phyloP scores from a whole-genome alignment of 2,797 vertebrate genomes.

The Pteropus rufus region DNA sequence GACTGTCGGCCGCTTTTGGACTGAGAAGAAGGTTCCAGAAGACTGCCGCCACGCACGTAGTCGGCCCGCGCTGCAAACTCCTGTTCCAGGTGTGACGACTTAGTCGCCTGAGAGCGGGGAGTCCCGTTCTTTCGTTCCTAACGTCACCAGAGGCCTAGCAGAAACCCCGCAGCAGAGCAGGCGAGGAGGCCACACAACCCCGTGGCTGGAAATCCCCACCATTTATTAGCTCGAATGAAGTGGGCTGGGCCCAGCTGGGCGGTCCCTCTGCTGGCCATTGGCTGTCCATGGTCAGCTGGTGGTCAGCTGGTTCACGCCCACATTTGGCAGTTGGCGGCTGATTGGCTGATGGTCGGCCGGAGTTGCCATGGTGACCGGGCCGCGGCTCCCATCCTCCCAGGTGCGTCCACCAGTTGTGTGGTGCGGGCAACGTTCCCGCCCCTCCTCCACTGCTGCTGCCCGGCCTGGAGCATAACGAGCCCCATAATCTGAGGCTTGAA shows the following conservation, averaged over 20 bases:
- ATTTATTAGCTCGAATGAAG: accelerated
- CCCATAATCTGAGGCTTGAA: neutral
- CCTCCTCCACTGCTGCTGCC: neutral
- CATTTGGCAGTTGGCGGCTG: accelerated
- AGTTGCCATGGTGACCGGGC: accelerated
- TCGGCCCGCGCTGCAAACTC: too few relatives aligned
- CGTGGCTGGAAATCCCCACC: neutral
- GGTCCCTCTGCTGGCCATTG: neutral
- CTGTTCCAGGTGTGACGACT: neutral
- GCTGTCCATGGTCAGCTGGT: neutral
- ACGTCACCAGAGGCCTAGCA: too few relatives aligned
- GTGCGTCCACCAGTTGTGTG: accelerated
- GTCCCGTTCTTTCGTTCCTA: neutral
- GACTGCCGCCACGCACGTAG: accelerated
- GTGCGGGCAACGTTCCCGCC: accelerated
- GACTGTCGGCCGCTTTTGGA: neutral
- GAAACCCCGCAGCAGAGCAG: neutral
- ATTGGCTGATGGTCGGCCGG: neutral
- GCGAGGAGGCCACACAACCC: accelerated
- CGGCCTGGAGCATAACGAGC: neutral
- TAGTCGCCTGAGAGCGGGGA: neutral
- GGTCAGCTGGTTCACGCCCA: neutral
- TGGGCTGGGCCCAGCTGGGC: neutral
- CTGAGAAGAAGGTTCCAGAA: neutral
- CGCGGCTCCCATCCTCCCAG: neutral